These are phyloP conservation scores for Papilio polyxenes DNA, from an alignment of 1,140 invertebrate genomes.

Conservation along the genomic window DNA sequence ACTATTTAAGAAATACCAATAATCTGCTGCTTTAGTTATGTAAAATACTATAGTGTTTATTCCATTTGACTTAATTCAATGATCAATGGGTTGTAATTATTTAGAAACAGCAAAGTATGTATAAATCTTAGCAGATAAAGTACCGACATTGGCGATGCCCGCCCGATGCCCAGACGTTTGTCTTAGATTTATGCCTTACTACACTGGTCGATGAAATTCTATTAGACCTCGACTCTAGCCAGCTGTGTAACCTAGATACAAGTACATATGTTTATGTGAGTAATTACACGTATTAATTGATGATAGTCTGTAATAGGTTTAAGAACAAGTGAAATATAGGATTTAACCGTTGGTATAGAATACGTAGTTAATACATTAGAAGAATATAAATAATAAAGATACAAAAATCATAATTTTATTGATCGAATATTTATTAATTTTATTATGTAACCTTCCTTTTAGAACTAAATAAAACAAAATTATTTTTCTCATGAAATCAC, in stretches of 20 bases:
- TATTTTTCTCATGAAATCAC: too few species aligned
- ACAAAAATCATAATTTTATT: too few species aligned
- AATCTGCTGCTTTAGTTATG: too few species aligned
- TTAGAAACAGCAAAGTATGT: not conserved
- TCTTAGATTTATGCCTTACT: constrained; percentile 13
- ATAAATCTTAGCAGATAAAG: constrained; percentile 18
- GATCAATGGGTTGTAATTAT: constrained; percentile 5
- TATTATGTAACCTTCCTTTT: too few species aligned
- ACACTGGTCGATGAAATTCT: constrained; percentile 14
- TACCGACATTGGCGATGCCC: not conserved
- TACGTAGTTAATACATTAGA: too few species aligned
- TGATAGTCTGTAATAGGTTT: not conserved
- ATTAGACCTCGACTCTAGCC: constrained; percentile 6
- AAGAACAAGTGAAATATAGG: not conserved
- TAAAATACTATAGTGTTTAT: not conserved
- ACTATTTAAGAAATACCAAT: too few species aligned
- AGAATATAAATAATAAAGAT: too few species aligned
- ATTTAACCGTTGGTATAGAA: not conserved
- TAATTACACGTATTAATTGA: constrained; percentile 24
- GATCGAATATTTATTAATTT: too few species aligned
- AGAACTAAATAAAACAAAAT: too few species aligned
- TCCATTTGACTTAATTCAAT: constrained; percentile 14
- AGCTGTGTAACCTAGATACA: constrained; percentile 15
- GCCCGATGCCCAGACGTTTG: constrained; percentile 2
- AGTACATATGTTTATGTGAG: constrained; percentile 22